Evolutionary conservation across 2,888 invertebrate genomes (phyloP).

Genomic region (Nezara viridula): DNA sequence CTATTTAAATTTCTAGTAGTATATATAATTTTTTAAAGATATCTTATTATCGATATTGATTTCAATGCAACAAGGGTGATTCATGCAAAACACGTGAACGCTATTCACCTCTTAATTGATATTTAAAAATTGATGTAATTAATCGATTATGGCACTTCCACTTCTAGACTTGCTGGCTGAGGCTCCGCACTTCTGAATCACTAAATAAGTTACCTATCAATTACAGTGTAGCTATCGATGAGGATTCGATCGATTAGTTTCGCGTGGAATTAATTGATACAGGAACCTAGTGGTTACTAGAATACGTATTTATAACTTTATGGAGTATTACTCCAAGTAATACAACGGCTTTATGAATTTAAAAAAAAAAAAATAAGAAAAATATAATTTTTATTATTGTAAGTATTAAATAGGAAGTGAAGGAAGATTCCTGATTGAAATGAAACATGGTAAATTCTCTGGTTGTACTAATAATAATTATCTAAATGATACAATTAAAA

Average conservation of each 20-base stretch:
- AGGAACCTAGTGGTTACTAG: not conserved
- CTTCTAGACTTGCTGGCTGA: not conserved
- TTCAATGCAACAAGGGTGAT: not conserved
- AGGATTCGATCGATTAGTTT: not conserved
- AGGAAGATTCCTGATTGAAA: no score
- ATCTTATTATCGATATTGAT: no score
- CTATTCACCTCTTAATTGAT: not conserved
- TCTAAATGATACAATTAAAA: no score
- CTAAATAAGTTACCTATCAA: not conserved
- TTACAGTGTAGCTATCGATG: not conserved
- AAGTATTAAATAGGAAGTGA: no score
- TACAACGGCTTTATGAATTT: no score
- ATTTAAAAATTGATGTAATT: not conserved
- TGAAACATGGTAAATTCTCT: no score
- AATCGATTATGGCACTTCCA: not conserved
- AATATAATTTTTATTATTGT: no score
- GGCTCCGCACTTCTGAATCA: not conserved
- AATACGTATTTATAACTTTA: not conserved
- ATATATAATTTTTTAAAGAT: no score
- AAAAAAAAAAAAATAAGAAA: no score
- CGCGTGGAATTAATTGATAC: not conserved
- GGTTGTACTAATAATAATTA: no score
- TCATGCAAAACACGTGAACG: not conserved
- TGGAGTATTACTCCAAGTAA: no score
- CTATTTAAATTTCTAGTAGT: no score